A percentile compares a stretch with the other conserved stretches of the same genome.
Evolutionary conservation across 2,888 invertebrate genomes (phyloP).

Genomic region (Salpingus planirostris): DNA sequence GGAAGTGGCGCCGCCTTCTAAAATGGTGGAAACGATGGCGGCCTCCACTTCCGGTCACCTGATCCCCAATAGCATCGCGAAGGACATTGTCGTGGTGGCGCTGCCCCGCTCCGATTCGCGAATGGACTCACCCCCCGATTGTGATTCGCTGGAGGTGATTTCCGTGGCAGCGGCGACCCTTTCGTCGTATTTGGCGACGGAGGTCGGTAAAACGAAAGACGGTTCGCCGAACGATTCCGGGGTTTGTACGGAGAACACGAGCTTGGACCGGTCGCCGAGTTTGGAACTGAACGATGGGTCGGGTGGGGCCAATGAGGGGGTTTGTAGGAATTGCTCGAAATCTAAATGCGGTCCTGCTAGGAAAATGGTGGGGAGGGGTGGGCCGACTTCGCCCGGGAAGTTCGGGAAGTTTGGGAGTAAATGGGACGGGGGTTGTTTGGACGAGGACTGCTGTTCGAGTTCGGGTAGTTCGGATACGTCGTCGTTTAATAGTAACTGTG

Average conservation of each 20-base stretch:
- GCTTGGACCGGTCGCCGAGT: slow-evolving; percentile 56
- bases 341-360: slow-evolving; percentile 9
- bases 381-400: slow-evolving; percentile 20
- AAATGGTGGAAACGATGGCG: neutral
- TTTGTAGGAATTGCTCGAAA: slow-evolving; percentile 6
- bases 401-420: slow-evolving; percentile 8
- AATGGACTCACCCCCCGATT: slow-evolving; percentile 43
- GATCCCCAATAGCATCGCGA: slow-evolving; percentile 53
- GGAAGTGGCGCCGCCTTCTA: slow-evolving; percentile 1
- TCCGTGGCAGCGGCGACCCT: slow-evolving; percentile 57
- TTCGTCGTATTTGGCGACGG: slow-evolving; percentile 43
- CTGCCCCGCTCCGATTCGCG: slow-evolving; percentile 21
- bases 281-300: slow-evolving; percentile 36
- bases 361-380: too few species aligned
- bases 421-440: slow-evolving; percentile 10
- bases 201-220: slow-evolving; percentile 15
- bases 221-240: slow-evolving; percentile 54
- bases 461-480: slow-evolving; percentile 49
- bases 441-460: slow-evolving; percentile 32
- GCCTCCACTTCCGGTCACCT: slow-evolving; percentile 58
- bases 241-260: slow-evolving; percentile 65
- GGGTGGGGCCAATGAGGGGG: neutral
- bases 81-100: slow-evolving; percentile 49
- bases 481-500: slow-evolving; percentile 68
- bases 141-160: slow-evolving; percentile 48